Conservation (phyloP, 2,797 vertebrate genomes). For the Pempheris klunzingeri region DNA sequence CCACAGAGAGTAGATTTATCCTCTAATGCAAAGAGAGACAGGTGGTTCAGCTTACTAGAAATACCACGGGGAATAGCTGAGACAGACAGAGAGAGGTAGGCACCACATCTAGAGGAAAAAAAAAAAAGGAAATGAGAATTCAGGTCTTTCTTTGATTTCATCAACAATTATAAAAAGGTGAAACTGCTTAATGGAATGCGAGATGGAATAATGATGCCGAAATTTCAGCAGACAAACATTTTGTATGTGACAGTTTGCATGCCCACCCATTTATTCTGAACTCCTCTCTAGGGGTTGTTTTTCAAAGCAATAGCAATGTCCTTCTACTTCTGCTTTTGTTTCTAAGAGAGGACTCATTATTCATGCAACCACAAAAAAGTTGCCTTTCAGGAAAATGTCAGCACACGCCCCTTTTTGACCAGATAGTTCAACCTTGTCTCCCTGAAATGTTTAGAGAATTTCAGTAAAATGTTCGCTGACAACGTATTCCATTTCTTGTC, state of each 20-base stretch:
- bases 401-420: slow-evolving; percentile 6
- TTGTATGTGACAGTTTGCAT: not conserved
- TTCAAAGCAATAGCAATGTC: not conserved
- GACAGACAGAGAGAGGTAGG: not conserved
- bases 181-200: not conserved
- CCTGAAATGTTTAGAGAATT: not conserved
- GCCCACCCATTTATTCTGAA: not conserved
- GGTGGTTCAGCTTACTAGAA: slow-evolving; percentile 54
- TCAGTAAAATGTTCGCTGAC: not conserved
- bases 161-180: not conserved
- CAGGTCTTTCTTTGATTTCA: slow-evolving; percentile 35
- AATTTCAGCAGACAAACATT: slow-evolving; percentile 10
- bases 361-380: not conserved
- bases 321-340: not conserved
- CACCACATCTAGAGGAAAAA: not conserved
- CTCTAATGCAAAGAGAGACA: slow-evolving; percentile 51
- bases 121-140: slow-evolving; percentile 17
- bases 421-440: not conserved
- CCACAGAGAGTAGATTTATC: slow-evolving; percentile 41
- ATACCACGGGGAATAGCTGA: slow-evolving; percentile 42
- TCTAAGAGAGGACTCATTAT: not conserved
- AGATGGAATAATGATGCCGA: slow-evolving; percentile 1
- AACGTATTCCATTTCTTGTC: slow-evolving; percentile 4
- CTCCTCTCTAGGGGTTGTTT: not conserved
- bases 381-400: slow-evolving; percentile 12